A percentile compares a stretch with the other conserved stretches of the same genome.
Evolutionary conservation across 2,888 invertebrate species (phyloP).

Genomic region (Microdon myrmicae): DNA sequence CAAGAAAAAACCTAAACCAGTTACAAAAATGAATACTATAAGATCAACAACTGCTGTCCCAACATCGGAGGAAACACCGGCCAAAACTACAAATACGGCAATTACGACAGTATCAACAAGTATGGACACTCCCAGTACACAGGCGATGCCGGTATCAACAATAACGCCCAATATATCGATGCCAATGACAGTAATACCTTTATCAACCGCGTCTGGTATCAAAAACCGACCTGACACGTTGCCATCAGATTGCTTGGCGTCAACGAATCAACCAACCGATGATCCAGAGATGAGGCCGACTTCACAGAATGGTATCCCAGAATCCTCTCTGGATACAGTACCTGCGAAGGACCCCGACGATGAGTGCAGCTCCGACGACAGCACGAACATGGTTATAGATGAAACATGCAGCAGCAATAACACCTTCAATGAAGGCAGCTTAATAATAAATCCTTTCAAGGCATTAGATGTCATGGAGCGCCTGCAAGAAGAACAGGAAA

Average conservation of each 20-base stretch:
- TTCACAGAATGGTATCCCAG: constrained; percentile 36
- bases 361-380: constrained; percentile 53
- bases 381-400: constrained; percentile 58
- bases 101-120: neutral
- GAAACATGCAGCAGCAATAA: constrained; percentile 53
- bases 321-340: neutral
- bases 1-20: constrained; percentile 54
- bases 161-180: constrained; percentile 2
- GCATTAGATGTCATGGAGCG: constrained; percentile 52
- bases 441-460: constrained; percentile 48
- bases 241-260: constrained; percentile 9
- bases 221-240: neutral
- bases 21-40: constrained; percentile 27
- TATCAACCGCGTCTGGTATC: constrained; percentile 4
- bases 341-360: constrained; percentile 6
- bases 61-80: neutral
- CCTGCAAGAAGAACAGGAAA: constrained; percentile 31
- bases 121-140: neutral
- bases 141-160: too few relatives aligned
- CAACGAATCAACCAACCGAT: too few relatives aligned
- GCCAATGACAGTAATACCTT: constrained; percentile 12
- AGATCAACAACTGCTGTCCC: constrained; percentile 1
- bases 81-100: constrained; percentile 5
- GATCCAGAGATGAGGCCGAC: too few relatives aligned
- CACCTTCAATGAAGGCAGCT: constrained; percentile 18